phyloP scores from a whole-genome alignment of 2,888 invertebrate species.

The Lithophane socia region DNA sequence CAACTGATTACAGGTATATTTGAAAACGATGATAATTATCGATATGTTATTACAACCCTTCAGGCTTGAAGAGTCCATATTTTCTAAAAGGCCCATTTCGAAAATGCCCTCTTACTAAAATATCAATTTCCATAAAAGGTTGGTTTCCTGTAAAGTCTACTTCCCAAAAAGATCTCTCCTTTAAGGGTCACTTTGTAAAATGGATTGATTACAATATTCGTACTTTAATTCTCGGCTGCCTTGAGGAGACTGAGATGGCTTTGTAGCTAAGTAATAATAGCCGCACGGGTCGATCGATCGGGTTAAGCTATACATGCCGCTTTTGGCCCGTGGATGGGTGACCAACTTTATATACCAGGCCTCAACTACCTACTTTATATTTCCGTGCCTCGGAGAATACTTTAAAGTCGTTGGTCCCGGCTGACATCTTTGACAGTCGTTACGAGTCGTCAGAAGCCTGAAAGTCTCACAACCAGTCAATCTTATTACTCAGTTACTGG shows the following conservation, averaged over 20 bases:
- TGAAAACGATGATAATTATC: background rate
- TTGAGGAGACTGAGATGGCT: background rate
- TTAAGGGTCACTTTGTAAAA: conserved; percentile 7
- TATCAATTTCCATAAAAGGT: conserved; percentile 27
- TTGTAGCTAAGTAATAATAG: too few relatives aligned
- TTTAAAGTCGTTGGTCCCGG: background rate
- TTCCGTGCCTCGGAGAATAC: background rate
- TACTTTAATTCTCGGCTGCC: background rate
- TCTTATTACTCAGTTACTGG: too few relatives aligned
- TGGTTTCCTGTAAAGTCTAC: background rate
- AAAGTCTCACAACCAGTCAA: background rate
- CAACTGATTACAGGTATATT: background rate
- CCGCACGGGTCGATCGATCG: too few relatives aligned
- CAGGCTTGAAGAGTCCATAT: background rate
- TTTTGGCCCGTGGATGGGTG: too few relatives aligned
- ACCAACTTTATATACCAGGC: too few relatives aligned
- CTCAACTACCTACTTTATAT: too few relatives aligned
- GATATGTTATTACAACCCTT: conserved; percentile 10
- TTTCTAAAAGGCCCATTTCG: conserved; percentile 14
- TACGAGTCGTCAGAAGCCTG: background rate
- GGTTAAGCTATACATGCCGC: too few relatives aligned
- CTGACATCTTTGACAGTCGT: background rate
- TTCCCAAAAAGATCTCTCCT: background rate
- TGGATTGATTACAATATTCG: conserved; percentile 23
- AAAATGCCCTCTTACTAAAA: background rate